Evolutionary conservation across 2,113 vertebrate genomes (phyloP).

Genomic region (Carollia perspicillata): DNA sequence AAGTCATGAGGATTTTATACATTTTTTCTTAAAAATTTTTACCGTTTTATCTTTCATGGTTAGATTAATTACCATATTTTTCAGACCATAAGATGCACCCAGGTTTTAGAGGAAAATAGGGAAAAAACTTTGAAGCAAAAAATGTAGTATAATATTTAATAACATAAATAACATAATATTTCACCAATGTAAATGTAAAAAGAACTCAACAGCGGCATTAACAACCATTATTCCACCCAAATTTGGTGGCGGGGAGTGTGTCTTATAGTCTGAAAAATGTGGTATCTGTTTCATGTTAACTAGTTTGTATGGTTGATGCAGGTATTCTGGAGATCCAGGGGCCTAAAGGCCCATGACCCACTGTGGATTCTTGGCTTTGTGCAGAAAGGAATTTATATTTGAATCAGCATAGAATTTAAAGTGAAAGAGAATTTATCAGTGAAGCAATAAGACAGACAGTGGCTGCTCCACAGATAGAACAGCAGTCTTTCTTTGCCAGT

Average conservation of each 20-base stretch:
- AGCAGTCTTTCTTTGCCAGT: neutral
- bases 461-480: neutral
- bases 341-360: neutral
- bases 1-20: constrained; percentile 1
- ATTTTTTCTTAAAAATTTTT: neutral
- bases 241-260: too few species aligned
- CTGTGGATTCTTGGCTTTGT: neutral
- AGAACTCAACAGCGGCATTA: too few species aligned
- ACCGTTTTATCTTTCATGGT: neutral
- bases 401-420: neutral
- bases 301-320: neutral
- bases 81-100: too few species aligned
- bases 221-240: too few species aligned
- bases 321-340: neutral
- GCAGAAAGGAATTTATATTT: neutral
- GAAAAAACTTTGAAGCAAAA: too few species aligned
- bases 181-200: too few species aligned
- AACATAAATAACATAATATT: too few species aligned
- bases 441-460: neutral
- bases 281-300: neutral
- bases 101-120: too few species aligned
- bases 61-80: neutral
- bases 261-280: too few species aligned
- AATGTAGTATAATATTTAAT: too few species aligned
- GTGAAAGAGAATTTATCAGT: neutral